Conservation (phyloP, 2,113 vertebrate species). For the Pteronura brasiliensis region DNA sequence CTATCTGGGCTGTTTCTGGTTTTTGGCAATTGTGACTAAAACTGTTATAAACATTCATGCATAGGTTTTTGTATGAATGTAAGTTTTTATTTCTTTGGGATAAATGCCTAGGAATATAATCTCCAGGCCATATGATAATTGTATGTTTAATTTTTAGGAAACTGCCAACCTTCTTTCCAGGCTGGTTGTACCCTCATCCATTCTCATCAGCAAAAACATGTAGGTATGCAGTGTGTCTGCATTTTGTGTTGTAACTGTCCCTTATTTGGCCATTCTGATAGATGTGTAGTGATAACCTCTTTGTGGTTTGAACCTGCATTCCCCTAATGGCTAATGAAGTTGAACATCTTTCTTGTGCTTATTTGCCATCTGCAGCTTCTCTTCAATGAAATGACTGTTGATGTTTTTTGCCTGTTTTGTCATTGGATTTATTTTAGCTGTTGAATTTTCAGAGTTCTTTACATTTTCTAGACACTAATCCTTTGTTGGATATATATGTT, state of each 20-base stretch:
- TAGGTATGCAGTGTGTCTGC: background rate
- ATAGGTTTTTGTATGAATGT: background rate
- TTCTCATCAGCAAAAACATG: background rate
- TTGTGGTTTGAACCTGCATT: background rate
- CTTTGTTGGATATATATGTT: background rate
- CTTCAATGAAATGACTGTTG: background rate
- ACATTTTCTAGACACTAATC: background rate
- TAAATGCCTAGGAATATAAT: background rate
- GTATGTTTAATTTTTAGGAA: background rate
- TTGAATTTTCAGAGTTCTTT: background rate
- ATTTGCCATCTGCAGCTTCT: background rate
- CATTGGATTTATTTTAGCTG: background rate
- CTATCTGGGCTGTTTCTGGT: background rate
- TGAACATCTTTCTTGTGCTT: background rate
- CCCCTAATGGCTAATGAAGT: background rate
- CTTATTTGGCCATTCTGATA: background rate
- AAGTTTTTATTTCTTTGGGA: background rate
- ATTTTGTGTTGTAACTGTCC: background rate
- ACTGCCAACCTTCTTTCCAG: background rate
- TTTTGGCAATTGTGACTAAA: background rate
- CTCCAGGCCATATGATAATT: background rate
- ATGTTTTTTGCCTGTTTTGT: background rate
- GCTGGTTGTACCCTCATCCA: background rate
- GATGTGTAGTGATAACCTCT: background rate
- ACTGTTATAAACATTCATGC: background rate